Evolutionary conservation across 2,797 vertebrate genomes (phyloP), one percentile per base, ranked within the genome.

Genomic region (Notoglanidium macrostoma): DNA sequence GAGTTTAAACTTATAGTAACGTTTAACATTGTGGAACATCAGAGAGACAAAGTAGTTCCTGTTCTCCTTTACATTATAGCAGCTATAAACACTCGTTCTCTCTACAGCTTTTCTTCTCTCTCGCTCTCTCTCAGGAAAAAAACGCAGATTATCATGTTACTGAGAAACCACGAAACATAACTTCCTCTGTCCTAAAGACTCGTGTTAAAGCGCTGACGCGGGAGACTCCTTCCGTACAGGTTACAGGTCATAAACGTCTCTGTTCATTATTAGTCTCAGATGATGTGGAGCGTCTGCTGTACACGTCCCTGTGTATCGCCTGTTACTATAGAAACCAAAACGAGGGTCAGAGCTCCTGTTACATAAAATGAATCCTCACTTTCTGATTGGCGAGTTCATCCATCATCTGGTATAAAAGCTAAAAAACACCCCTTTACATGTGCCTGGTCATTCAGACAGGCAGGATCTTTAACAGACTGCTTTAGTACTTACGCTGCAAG

Each of bases 361-460:
- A 23, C 46, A 15, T 73, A 73, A 73, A 46, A 6, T 11, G 23
- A 51, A 26, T 49, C 44, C 72, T n/a, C 44, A 72, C 17, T 35
- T 72, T 44, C 68, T 74, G 72, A 21, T n/a, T 74, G 0, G 23
- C 8, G 44, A 74, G n/a, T 74, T 49, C 44, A 15, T 4, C 68
- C 68, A 9, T 10, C 19, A 3, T 5, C 9, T 21, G 19, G 9
- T 21, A 9, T 17, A 23, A 72, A 72, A 40, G 40, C 44, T 74
- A 6, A 51, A 40, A 46, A 78, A 7, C 40, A 3, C 14, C 49
- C 11, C 35, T 72, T 15, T 51, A 26, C 76, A 61, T 70, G 46
- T 79, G 17, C 26, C 15, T 0, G 54, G 15, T 80, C 76, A 88
- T 86, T 72, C 68, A 35, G 35, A 35, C 76, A 88, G 51, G 79